Evolutionary conservation across 1,140 invertebrate species (phyloP).

Genomic region (Thaumetopoea pityocampa): DNA sequence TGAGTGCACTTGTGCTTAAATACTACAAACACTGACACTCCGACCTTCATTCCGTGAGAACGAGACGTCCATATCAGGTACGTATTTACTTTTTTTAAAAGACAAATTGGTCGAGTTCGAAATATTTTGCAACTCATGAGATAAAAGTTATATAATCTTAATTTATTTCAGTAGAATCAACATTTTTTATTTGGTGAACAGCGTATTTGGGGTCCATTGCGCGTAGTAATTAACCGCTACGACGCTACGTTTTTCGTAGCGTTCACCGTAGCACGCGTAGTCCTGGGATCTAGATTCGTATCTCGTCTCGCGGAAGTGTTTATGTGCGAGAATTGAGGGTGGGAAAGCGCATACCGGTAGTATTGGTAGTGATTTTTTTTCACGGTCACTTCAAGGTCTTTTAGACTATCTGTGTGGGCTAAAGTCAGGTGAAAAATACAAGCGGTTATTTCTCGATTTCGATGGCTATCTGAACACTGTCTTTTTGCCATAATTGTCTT

Average conservation of each 20-base stretch:
- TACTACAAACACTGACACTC: slow-evolving; percentile 43
- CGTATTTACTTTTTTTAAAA: slow-evolving; percentile 37
- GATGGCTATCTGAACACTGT: slow-evolving; percentile 18
- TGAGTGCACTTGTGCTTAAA: slow-evolving; percentile 49
- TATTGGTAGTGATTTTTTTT: slow-evolving; percentile 25
- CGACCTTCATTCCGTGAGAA: slow-evolving; percentile 70
- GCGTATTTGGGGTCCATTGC: slow-evolving; percentile 2
- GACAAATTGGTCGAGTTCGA: slow-evolving; percentile 13
- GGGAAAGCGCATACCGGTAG: background rate
- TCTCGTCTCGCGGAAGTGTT: slow-evolving; percentile 12
- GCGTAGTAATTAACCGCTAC: slow-evolving; percentile 15
- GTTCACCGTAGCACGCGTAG: slow-evolving; percentile 26
- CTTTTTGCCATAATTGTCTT: slow-evolving; percentile 44
- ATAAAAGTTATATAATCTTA: slow-evolving; percentile 22
- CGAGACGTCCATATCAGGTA: slow-evolving; percentile 69
- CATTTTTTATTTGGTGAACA: slow-evolving; percentile 1
- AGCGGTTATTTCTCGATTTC: slow-evolving; percentile 22
- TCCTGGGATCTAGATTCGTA: slow-evolving; percentile 6
- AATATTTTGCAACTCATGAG: slow-evolving; percentile 20
- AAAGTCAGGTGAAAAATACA: slow-evolving; percentile 19
- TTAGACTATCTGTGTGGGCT: slow-evolving; percentile 28
- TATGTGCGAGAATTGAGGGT: background rate
- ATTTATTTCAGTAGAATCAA: slow-evolving; percentile 14
- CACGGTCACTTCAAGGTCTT: slow-evolving; percentile 66
- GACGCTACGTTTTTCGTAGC: slow-evolving; percentile 29